These are phyloP conservation scores for Zosterops borbonicus DNA, from an alignment of 2,113 vertebrate species.

Conservation along the genomic window DNA sequence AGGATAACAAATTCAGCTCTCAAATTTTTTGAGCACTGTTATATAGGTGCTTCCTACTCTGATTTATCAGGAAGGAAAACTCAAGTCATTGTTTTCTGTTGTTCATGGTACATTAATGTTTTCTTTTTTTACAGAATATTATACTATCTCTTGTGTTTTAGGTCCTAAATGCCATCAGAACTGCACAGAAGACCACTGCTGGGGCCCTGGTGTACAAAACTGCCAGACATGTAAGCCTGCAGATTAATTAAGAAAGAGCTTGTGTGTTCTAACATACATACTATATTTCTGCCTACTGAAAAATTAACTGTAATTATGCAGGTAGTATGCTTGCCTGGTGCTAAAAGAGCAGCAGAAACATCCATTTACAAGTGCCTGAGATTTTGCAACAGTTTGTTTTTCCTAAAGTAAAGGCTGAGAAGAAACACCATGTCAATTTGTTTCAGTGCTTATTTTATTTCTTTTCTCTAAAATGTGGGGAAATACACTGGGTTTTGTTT, in stretches of 20 bases:
- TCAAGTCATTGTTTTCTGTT: neutral
- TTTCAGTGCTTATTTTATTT: neutral
- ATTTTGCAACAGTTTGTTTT: neutral
- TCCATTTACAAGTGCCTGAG: neutral
- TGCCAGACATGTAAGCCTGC: slow-evolving; percentile 89
- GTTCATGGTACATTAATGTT: neutral
- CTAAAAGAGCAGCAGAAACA: neutral
- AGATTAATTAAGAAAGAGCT: neutral
- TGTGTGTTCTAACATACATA: neutral
- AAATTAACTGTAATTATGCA: neutral
- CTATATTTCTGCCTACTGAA: neutral
- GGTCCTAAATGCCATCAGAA: slow-evolving; percentile 83
- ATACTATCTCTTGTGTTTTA: slow-evolving; percentile 11
- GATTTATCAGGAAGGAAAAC: neutral
- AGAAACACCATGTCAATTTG: neutral
- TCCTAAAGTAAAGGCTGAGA: neutral
- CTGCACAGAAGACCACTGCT: slow-evolving; percentile 88
- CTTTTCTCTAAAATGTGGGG: neutral
- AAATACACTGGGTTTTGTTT: neutral
- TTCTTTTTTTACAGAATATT: neutral
- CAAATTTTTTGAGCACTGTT: neutral
- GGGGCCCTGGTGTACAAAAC: slow-evolving; percentile 84
- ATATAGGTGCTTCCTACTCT: neutral
- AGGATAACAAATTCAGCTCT: neutral
- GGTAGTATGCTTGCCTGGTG: neutral